These are phyloP conservation scores for Salpingus planirostris DNA, from an alignment of 2,888 invertebrate species.

Conservation along the genomic window DNA sequence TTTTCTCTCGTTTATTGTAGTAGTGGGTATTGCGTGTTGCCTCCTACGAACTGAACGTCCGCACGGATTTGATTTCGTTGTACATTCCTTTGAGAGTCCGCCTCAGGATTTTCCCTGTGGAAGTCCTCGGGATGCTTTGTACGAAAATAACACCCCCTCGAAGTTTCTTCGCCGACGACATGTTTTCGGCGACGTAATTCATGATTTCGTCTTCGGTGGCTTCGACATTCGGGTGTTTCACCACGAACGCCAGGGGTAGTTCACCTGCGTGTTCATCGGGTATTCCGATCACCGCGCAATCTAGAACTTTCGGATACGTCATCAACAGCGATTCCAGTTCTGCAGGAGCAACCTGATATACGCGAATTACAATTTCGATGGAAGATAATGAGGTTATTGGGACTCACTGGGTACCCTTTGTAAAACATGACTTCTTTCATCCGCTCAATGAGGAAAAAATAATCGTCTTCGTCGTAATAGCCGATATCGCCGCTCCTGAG, in stretches of 20 bases:
- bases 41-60: no score
- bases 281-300: conserved; percentile 74
- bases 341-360: conserved; percentile 66
- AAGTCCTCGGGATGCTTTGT: conserved; percentile 6
- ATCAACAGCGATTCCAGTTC: conserved; percentile 72
- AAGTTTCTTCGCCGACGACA: conserved; percentile 6
- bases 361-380: no score
- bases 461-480: conserved; percentile 58
- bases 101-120: conserved; percentile 9
- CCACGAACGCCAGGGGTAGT: conserved; percentile 66
- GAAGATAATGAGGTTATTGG: no score
- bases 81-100: no score
- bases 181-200: conserved; percentile 39
- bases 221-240: conserved; percentile 46
- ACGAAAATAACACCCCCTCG: conserved; percentile 8
- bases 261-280: conserved; percentile 66
- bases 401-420: conserved; percentile 74
- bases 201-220: conserved; percentile 39
- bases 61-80: no score
- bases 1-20: no score
- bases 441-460: conserved; percentile 71
- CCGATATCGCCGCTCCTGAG: conserved; percentile 55
- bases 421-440: conserved; percentile 83
- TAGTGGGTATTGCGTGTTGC: no score
- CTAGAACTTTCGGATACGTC: conserved; percentile 58